phyloP scores from a whole-genome alignment of 2,888 invertebrate genomes.

The Trisateles emortualis region DNA sequence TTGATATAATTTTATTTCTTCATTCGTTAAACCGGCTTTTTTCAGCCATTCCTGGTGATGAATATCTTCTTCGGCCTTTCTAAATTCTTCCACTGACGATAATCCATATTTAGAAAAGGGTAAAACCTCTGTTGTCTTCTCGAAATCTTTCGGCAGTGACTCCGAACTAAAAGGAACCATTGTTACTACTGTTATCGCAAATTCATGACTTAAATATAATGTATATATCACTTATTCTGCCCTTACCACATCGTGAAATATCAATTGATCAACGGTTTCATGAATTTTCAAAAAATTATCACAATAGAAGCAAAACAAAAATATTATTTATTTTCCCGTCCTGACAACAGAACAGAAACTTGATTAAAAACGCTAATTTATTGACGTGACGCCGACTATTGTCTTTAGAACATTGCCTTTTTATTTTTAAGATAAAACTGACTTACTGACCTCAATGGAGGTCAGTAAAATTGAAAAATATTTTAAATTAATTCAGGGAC shows the following conservation, averaged over 20 bases:
- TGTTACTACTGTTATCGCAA: background rate
- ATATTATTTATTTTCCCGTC: slow-evolving; percentile 25
- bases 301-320: slow-evolving; percentile 24
- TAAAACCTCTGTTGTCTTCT: slow-evolving; percentile 72
- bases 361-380: slow-evolving; percentile 1
- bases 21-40: slow-evolving; percentile 76
- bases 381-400: slow-evolving; percentile 10
- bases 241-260: slow-evolving; percentile 38
- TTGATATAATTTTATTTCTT: slow-evolving; percentile 82
- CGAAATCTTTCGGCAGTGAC: slow-evolving; percentile 72
- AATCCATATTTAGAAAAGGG: slow-evolving; percentile 78
- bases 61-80: slow-evolving; percentile 68
- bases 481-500: too few species aligned
- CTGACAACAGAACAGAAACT: slow-evolving; percentile 13
- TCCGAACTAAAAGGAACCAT: slow-evolving; percentile 64
- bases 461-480: too few species aligned
- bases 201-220: background rate
- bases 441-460: too few species aligned
- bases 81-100: slow-evolving; percentile 75
- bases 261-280: slow-evolving; percentile 10
- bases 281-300: slow-evolving; percentile 7
- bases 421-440: too few species aligned
- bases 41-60: slow-evolving; percentile 78
- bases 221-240: background rate
- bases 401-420: background rate